Conservation (phyloP, 2,113 vertebrate species). For the Catharus bicknelli region DNA sequence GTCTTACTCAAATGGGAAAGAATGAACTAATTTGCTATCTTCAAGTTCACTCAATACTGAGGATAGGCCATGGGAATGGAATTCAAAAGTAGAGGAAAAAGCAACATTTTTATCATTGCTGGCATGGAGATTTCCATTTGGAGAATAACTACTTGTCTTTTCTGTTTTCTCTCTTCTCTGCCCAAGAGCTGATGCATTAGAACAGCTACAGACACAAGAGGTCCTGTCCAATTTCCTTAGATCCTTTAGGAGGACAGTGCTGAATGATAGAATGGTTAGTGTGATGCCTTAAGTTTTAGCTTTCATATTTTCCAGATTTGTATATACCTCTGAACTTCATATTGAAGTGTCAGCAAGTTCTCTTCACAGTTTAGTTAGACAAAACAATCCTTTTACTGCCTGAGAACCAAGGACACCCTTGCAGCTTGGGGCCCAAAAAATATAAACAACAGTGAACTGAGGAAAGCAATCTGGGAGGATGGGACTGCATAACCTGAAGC, state of each 20-base stretch:
- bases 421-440: too few species aligned
- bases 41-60: not conserved
- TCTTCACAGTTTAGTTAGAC: too few species aligned
- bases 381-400: too few species aligned
- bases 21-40: not conserved
- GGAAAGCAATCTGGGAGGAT: too few species aligned
- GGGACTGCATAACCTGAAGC: too few species aligned
- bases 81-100: conserved; percentile 6
- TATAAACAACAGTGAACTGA: too few species aligned
- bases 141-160: not conserved
- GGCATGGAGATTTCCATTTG: not conserved
- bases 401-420: too few species aligned
- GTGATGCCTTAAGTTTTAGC: too few species aligned
- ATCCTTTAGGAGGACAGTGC: not conserved
- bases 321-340: too few species aligned
- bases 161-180: not conserved
- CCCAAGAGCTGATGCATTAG: not conserved
- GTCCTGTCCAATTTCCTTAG: not conserved
- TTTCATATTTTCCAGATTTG: too few species aligned
- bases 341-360: too few species aligned
- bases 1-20: not conserved
- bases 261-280: not conserved
- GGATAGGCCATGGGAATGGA: not conserved
- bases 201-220: not conserved
- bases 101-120: not conserved